These are phyloP conservation scores for Frankliniella intonsa DNA, from an alignment of 2,888 invertebrate species.

Conservation along the genomic window DNA sequence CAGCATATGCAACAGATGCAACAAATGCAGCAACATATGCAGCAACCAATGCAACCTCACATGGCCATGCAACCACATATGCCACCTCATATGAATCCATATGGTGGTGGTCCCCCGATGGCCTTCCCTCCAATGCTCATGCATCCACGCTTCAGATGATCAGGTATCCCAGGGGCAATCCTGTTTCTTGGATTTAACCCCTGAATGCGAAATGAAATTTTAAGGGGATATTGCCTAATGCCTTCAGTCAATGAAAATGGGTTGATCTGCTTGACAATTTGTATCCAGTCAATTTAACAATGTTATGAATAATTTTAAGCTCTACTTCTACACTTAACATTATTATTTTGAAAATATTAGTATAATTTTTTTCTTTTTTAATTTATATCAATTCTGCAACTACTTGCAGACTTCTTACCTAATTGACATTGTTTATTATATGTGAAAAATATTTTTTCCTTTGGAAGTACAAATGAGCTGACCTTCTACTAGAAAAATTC, in stretches of 20 bases:
- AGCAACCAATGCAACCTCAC: slow-evolving; percentile 12
- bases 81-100: slow-evolving; percentile 37
- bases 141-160: slow-evolving; percentile 87
- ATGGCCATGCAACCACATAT: slow-evolving; percentile 25
- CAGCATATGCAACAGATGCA: slow-evolving; percentile 28
- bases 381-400: neutral
- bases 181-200: slow-evolving; percentile 47
- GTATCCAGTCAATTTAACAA: neutral
- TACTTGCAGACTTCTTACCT: neutral
- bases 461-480: too few relatives aligned
- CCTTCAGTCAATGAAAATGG: neutral
- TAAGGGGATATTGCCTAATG: neutral
- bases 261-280: neutral
- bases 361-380: neutral
- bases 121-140: slow-evolving; percentile 61
- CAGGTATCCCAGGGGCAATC: slow-evolving; percentile 55
- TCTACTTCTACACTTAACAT: neutral
- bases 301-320: neutral
- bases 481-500: neutral
- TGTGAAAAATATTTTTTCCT: neutral
- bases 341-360: neutral
- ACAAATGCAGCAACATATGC: slow-evolving; percentile 15
- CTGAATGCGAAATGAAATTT: neutral
- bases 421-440: neutral
- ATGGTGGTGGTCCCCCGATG: slow-evolving; percentile 46